phyloP scores from a whole-genome alignment of 1,140 invertebrate genomes.

The Saccostrea echinata region DNA sequence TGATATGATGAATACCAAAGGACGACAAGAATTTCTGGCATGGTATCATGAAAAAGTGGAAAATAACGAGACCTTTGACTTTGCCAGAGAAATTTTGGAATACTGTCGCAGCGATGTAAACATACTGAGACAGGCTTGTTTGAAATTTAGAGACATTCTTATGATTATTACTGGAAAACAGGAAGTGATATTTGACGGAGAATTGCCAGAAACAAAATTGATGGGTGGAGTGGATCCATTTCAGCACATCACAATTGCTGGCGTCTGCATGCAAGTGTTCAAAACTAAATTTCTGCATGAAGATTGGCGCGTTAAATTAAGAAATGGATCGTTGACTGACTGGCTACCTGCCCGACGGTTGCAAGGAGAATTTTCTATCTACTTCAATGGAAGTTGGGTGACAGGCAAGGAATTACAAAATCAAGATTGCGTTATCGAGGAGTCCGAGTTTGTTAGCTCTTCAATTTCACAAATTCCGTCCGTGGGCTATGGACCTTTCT shows the following conservation, averaged over 20 bases:
- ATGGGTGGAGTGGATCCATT: slow-evolving; percentile 50
- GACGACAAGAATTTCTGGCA: slow-evolving; percentile 46
- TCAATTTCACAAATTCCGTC: slow-evolving; percentile 44
- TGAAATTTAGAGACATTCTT: slow-evolving; percentile 46
- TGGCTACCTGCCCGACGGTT: slow-evolving; percentile 17
- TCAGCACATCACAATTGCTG: slow-evolving; percentile 52
- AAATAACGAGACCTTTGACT: slow-evolving; percentile 40
- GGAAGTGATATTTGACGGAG: slow-evolving; percentile 18
- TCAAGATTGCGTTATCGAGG: slow-evolving; percentile 29
- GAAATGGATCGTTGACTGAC: slow-evolving; percentile 15
- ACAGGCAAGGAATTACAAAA: slow-evolving; percentile 17
- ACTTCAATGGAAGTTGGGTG: background rate
- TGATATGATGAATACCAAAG: slow-evolving; percentile 44
- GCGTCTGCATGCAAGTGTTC: slow-evolving; percentile 43
- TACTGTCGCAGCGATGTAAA: slow-evolving; percentile 55
- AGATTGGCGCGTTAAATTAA: slow-evolving; percentile 46
- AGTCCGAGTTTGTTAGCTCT: slow-evolving; percentile 44
- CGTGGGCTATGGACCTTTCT: slow-evolving; percentile 45
- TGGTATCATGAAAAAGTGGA: slow-evolving; percentile 48
- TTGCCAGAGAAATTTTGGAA: slow-evolving; percentile 45
- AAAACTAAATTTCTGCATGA: slow-evolving; percentile 42
- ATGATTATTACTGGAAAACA: slow-evolving; percentile 40
- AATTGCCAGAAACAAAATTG: background rate
- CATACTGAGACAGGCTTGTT: slow-evolving; percentile 53
- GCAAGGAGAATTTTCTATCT: slow-evolving; percentile 39